Evolutionary conservation across 2,797 vertebrate species (phyloP).

Genomic region (Anolis apletophallus): DNA sequence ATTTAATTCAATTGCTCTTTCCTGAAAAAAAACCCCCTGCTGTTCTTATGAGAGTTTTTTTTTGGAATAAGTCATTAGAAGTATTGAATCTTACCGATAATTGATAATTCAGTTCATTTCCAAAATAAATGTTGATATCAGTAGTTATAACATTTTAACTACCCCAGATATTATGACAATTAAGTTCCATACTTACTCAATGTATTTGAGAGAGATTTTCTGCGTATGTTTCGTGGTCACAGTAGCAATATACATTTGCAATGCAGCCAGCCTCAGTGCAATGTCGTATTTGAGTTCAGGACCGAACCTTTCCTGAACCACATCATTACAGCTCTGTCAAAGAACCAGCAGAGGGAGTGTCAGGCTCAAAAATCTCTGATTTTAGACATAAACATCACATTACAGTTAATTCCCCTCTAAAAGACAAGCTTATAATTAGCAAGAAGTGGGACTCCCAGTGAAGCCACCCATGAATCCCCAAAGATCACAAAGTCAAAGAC

Average conservation of each 20-base stretch:
- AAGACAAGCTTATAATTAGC: constrained; percentile 4
- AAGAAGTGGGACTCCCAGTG: constrained; percentile 21
- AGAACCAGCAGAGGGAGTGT: constrained; percentile 80
- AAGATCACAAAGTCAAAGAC: constrained; percentile 19
- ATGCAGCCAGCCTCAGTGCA: constrained; percentile 91
- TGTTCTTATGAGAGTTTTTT: neutral
- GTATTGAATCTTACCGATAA: neutral
- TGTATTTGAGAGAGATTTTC: constrained; percentile 98
- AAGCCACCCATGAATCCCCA: neutral
- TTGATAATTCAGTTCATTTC: neutral
- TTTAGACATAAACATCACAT: constrained; percentile 36
- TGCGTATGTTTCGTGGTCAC: constrained; percentile 96
- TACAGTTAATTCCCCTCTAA: neutral
- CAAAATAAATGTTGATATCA: neutral
- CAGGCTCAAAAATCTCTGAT: constrained; percentile 64
- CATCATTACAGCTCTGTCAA: constrained; percentile 96
- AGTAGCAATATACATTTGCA: constrained; percentile 98
- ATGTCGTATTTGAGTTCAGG: constrained; percentile 98
- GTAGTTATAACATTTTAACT: neutral
- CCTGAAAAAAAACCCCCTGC: neutral
- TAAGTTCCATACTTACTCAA: constrained; percentile 88
- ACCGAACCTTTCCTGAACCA: constrained; percentile 95
- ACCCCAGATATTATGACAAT: neutral
- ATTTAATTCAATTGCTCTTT: neutral
- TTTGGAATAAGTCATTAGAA: neutral